phyloP scores from a whole-genome alignment of 2,888 invertebrate genomes.

The Cosmia pyralina region DNA sequence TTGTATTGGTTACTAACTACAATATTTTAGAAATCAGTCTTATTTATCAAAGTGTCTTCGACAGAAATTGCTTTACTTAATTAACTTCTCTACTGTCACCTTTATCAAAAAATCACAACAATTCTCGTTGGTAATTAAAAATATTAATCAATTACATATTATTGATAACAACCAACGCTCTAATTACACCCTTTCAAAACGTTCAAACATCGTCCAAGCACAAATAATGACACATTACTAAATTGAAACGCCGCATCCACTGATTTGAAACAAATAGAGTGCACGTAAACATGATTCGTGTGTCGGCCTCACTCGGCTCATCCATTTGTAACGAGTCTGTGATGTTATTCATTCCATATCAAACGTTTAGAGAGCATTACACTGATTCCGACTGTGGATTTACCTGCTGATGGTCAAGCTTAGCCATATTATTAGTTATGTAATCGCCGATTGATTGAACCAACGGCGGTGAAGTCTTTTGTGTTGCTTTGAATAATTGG shows the following conservation, averaged over 20 bases:
- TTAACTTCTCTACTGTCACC: neutral
- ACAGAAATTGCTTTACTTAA: too few relatives aligned
- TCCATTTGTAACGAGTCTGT: conserved; percentile 83
- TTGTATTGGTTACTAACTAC: neutral
- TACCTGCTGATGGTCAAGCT: conserved; percentile 64
- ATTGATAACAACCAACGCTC: neutral
- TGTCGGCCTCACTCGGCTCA: conserved; percentile 75
- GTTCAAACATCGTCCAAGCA: conserved; percentile 30
- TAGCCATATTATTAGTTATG: conserved; percentile 31
- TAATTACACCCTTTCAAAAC: conserved; percentile 16
- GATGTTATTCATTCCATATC: conserved; percentile 88
- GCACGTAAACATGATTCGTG: conserved; percentile 64
- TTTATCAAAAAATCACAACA: neutral
- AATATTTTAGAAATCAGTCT: neutral
- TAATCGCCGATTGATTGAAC: conserved; percentile 33
- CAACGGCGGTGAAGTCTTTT: conserved; percentile 11
- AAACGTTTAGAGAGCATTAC: conserved; percentile 85
- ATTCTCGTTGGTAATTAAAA: neutral
- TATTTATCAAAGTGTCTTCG: neutral
- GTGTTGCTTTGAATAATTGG: conserved; percentile 32
- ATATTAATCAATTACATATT: neutral
- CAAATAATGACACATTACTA: conserved; percentile 61
- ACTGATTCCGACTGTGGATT: conserved; percentile 77
- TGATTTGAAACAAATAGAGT: conserved; percentile 59
- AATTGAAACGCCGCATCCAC: conserved; percentile 77